A percentile compares a stretch with the other conserved stretches of the same genome.
Evolutionary conservation across 2,888 invertebrate genomes (phyloP).

Genomic region (Toxonevra muliebris): DNA sequence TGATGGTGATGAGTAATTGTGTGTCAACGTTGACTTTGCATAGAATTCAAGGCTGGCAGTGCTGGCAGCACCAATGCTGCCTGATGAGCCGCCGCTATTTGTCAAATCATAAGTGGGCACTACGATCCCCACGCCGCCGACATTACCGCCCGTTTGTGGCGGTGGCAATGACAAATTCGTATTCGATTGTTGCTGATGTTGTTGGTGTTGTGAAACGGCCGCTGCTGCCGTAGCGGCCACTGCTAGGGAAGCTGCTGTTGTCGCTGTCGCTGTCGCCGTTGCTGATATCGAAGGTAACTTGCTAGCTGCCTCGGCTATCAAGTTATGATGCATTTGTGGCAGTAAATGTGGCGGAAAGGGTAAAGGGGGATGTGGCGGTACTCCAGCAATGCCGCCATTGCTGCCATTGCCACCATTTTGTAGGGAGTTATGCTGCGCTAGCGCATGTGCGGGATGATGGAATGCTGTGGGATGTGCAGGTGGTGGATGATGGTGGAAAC

Average conservation of each 20-base stretch:
- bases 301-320: constrained; percentile 61
- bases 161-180: constrained; percentile 4
- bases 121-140: constrained; percentile 1
- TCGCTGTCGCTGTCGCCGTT: constrained; percentile 28
- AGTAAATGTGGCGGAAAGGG: constrained; percentile 58
- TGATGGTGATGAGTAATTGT: constrained; percentile 60
- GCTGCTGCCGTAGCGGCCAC: constrained; percentile 11
- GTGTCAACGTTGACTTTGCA: constrained; percentile 42
- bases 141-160: not conserved
- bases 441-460: constrained; percentile 53
- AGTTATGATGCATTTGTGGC: constrained; percentile 59
- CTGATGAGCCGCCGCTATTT: constrained; percentile 44
- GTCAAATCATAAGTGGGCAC: constrained; percentile 46
- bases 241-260: constrained; percentile 20
- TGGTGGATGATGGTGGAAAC: constrained; percentile 50
- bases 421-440: constrained; percentile 39
- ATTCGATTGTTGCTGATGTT: constrained; percentile 5
- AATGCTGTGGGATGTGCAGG: constrained; percentile 46
- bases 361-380: constrained; percentile 52
- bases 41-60: constrained; percentile 45
- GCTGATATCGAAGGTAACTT: constrained; percentile 57
- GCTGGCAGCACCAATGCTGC: constrained; percentile 42
- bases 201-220: not conserved
- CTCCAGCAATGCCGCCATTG: constrained; percentile 19
- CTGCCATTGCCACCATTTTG: constrained; percentile 44